These are phyloP conservation scores for Melieria crassipennis DNA, from an alignment of 2,888 invertebrate species.

Conservation along the genomic window DNA sequence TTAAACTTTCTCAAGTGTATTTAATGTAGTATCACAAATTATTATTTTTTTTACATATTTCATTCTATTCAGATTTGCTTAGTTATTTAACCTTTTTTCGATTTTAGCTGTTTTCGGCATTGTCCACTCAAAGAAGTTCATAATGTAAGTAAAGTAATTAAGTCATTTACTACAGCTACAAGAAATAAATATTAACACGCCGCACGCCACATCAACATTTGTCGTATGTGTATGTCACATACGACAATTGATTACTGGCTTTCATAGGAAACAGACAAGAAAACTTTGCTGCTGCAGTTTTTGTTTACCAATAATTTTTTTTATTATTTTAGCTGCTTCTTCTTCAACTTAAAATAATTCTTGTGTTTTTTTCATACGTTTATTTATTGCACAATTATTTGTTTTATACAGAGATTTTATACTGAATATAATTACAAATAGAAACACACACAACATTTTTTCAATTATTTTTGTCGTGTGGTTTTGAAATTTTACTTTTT, in stretches of 20 bases:
- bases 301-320: neutral
- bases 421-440: no score
- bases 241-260: neutral
- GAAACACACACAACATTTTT: neutral
- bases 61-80: constrained; percentile 36
- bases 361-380: neutral
- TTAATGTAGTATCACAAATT: constrained; percentile 45
- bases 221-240: neutral
- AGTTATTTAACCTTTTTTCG: constrained; percentile 14
- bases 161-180: neutral
- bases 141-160: constrained; percentile 9
- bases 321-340: neutral
- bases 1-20: constrained; percentile 42
- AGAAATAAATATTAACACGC: neutral
- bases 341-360: neutral
- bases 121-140: constrained; percentile 23
- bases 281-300: no score
- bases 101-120: neutral
- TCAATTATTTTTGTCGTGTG: neutral
- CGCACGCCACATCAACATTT: neutral
- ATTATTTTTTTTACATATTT: neutral
- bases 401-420: no score
- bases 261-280: neutral
- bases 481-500: constrained; percentile 22
- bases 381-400: constrained; percentile 17